Evolutionary conservation across 2,113 vertebrate genomes (phyloP), one percentile per base, ranked within the genome.

Genomic region (Macroglossus sobrinus): DNA sequence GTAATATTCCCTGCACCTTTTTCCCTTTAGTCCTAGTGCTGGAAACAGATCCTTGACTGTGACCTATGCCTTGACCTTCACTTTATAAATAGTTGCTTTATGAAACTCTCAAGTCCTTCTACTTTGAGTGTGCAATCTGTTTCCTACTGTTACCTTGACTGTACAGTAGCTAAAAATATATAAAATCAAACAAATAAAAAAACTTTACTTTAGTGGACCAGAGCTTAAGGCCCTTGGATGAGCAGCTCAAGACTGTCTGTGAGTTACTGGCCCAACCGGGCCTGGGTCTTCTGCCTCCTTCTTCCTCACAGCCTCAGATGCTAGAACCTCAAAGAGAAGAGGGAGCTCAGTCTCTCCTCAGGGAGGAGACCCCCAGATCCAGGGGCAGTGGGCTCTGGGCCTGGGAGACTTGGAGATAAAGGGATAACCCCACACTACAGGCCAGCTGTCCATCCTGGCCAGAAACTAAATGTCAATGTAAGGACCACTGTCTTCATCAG

Each of bases 91-190:
- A 76, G 47, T 55, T 38, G 47, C 33, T 88, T 84, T 80, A 75
- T 80, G 68, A 63, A 84, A 74, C 55, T 45, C 45, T 90, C 38
- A 30, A 43, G 63, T 55, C 66, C 69, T 86, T 75, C 50, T 61
- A 19, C 75, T 45, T 40, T 47, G 64, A 91, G 40, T 50, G 53
- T 0, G 5, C 61, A 66, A 22, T 55, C 57, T 61, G 14, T 47
- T 79, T 94, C 59, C 35, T 33, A 22, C 74, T 40, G 22, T 79
- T 53, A 79, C 7, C 18, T 35, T 84, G 55, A 50, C 30, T 69
- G 35, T 69, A 47, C 22, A 43, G 50, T n/a, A 69, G 78, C 43
- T 84, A 75, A 88, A 93, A 55, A 69, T 26, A 88, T 13, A 63
- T 11, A 72, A 87, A 87, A 78, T 30, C 40, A 92, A 69, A 22